Evolutionary conservation across 1,140 invertebrate species (phyloP), one percentile per base, ranked within the genome.

Genomic region (Himalopsyche phryganea): DNA sequence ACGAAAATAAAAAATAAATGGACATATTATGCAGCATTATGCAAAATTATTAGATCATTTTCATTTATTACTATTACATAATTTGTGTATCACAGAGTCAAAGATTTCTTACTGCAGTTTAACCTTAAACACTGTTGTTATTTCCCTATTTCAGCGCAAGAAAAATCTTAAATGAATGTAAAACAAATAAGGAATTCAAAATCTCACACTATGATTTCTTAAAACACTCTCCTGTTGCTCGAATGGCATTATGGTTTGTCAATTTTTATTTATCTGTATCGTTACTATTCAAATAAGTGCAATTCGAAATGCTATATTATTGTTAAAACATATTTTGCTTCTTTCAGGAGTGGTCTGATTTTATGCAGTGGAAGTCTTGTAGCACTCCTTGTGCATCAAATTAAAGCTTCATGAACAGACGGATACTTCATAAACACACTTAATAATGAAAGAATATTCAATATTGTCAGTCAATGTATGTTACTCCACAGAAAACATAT

Each of bases 131-230:
- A 4, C 14, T 32, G 14, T 33, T 13, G 58, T 53, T 57, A 57
- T 46, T 18, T 60, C 59, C 63, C 58, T 51, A 62, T 80, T 80
- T n/a, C 69, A 83, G 81, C 17, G 73, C 73, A 1, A 69, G 72
- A 45, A 72, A 72, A 53, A 82, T 83, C 67, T 66, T 82, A 28
- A 70, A 67, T 13, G 68, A 75, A 15, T 81, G 77, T 52, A 70
- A 72, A 50, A 65, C 70, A 50, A 73, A 72, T 57, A 61, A 66
- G 7, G 77, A 82, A 2, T 74, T 80, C 41, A 68, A 69, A 40
- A 70, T 84, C 35, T 66, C 69, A 0, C 67, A 63, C 33, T 83
- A 78, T 54, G 81, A 66, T 58, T 54, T 66, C 1, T 68, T 80
- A 41, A 71, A 68, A 58, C 81, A 82, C 67, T 79, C 80, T 0